Evolutionary conservation across 2,113 vertebrate genomes (phyloP).

Genomic region (Pimephales promelas): DNA sequence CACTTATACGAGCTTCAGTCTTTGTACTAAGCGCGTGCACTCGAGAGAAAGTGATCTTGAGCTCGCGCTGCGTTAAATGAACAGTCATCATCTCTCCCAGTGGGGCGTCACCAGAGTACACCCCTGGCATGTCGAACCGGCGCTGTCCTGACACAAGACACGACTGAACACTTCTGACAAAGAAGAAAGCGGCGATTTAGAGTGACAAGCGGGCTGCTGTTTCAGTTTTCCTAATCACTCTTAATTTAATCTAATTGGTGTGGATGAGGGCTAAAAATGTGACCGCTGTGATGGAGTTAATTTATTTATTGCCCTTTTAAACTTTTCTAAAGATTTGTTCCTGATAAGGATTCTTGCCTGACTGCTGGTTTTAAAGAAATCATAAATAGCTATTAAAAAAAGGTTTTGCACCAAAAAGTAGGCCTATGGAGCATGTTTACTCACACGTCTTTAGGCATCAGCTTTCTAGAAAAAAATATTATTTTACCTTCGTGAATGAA

Average conservation of each 20-base stretch:
- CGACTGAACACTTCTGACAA: conserved; percentile 60
- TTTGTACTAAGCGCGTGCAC: conserved; percentile 3
- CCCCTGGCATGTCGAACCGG: conserved; percentile 68
- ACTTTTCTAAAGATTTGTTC: not conserved
- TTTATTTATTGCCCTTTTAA: not conserved
- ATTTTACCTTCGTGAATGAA: not conserved
- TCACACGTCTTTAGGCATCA: not conserved
- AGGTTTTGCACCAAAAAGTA: not conserved
- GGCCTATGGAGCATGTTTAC: not conserved
- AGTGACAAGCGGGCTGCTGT: conserved; percentile 62
- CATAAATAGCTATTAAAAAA: not conserved
- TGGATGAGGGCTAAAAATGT: conserved; percentile 47
- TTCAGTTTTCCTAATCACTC: conserved; percentile 57
- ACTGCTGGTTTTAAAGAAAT: not conserved
- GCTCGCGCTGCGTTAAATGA: conserved; percentile 23
- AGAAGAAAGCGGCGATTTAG: conserved; percentile 63
- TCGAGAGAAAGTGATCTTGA: conserved; percentile 21
- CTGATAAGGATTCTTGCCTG: not conserved
- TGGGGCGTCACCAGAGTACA: conserved; percentile 36
- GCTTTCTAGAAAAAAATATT: not conserved
- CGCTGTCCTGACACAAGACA: conserved; percentile 71
- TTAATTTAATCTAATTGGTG: conserved; percentile 59
- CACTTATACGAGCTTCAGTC: not conserved
- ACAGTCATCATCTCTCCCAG: conserved; percentile 45
- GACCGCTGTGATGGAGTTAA: not conserved